These are phyloP conservation scores for Aporophyla lueneburgensis DNA, from an alignment of 2,888 invertebrate species.

Conservation along the genomic window DNA sequence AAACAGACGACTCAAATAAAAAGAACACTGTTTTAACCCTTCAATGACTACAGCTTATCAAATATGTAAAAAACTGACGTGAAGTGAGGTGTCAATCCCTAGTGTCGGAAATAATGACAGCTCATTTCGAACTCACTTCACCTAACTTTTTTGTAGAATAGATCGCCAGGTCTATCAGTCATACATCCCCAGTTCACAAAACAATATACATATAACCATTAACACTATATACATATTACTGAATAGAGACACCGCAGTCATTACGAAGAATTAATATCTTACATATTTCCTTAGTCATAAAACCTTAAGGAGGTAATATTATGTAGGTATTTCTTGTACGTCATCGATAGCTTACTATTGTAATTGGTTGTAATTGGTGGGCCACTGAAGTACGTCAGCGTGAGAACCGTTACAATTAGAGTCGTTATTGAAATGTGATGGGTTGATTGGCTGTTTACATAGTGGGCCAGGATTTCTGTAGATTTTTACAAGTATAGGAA, in stretches of 20 bases:
- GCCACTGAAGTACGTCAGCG: constrained; percentile 60
- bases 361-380: constrained; percentile 78
- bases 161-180: not conserved
- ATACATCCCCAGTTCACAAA: not conserved
- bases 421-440: constrained; percentile 57
- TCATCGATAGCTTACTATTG: constrained; percentile 78
- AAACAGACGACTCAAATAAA: too few species aligned
- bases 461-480: constrained; percentile 15
- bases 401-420: constrained; percentile 72
- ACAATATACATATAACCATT: constrained; percentile 28
- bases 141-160: too few species aligned
- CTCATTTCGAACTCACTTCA: too few species aligned
- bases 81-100: too few species aligned
- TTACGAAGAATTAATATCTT: constrained; percentile 50
- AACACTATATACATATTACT: constrained; percentile 14
- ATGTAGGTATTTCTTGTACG: constrained; percentile 69
- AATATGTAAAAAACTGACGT: too few species aligned
- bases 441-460: constrained; percentile 29
- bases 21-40: not conserved
- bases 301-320: constrained; percentile 45
- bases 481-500: too few species aligned
- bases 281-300: constrained; percentile 52
- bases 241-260: constrained; percentile 33
- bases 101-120: too few species aligned
- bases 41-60: too few species aligned